A percentile compares a stretch with the other conserved stretches of the same genome.
phyloP scores from a whole-genome alignment of 2,888 invertebrate genomes.

The Diplazon laetatorius region DNA sequence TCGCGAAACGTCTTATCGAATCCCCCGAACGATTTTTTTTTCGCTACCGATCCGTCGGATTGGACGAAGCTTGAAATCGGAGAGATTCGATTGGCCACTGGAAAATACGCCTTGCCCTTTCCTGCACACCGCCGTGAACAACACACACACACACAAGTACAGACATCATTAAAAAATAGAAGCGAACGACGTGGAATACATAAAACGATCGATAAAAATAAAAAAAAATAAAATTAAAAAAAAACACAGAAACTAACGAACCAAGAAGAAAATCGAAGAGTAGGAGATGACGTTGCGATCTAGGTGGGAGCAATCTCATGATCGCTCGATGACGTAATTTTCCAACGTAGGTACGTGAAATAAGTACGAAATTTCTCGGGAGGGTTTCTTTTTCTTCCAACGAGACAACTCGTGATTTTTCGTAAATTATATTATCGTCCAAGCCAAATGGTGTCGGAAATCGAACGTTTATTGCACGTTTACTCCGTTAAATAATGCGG shows the following conservation, averaged over 20 bases:
- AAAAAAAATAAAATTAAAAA: conserved; percentile 7
- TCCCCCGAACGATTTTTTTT: conserved; percentile 53
- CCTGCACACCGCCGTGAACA: no score
- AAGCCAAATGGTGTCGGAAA: conserved; percentile 4
- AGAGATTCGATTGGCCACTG: conserved; percentile 53
- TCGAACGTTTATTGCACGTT: conserved; percentile 2
- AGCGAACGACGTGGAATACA: conserved; percentile 25
- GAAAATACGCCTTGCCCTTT: conserved; percentile 46
- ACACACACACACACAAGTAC: conserved; percentile 18
- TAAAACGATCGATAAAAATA: conserved; percentile 12
- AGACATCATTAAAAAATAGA: conserved; percentile 48
- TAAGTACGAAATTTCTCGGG: conserved; percentile 30
- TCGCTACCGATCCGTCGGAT: conserved; percentile 36
- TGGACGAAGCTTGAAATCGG: conserved; percentile 54
- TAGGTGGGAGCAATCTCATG: conserved; percentile 40
- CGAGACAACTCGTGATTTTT: conserved; percentile 55
- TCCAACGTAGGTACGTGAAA: conserved; percentile 41
- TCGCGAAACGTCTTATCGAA: conserved; percentile 34
- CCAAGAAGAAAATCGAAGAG: conserved; percentile 35
- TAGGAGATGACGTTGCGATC: conserved; percentile 36
- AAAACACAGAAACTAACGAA: not conserved
- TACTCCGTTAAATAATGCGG: conserved; percentile 4
- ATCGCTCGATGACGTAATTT: conserved; percentile 46
- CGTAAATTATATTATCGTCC: conserved; percentile 53
- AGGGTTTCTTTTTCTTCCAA: conserved; percentile 45